Percentiles rank a stretch among this genome's conserved stretches.
These are phyloP conservation scores for Magallana nippona DNA, from an alignment of 2,888 invertebrate genomes.

Conservation along the genomic window DNA sequence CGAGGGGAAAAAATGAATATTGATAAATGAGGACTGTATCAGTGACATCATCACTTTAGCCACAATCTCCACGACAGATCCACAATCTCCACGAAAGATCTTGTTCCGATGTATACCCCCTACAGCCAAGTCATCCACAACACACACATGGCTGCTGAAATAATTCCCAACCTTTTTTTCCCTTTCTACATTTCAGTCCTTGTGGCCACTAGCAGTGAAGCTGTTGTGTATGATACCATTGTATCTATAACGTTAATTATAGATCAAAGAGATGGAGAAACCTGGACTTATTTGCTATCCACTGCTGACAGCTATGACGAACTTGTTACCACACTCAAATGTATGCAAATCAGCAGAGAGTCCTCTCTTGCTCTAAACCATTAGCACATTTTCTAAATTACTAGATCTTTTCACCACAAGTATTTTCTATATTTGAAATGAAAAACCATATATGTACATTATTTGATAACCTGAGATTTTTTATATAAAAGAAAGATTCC, in stretches of 20 bases:
- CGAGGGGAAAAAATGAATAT: too few relatives aligned
- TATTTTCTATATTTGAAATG: too few relatives aligned
- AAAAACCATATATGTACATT: too few relatives aligned
- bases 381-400: too few relatives aligned
- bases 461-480: too few relatives aligned
- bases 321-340: background rate
- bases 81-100: too few relatives aligned
- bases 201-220: conserved; percentile 1
- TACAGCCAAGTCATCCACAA: background rate
- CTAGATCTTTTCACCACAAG: too few relatives aligned
- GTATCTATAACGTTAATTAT: conserved; percentile 1
- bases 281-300: background rate
- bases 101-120: too few relatives aligned
- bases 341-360: background rate
- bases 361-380: background rate
- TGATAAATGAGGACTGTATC: too few relatives aligned
- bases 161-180: background rate
- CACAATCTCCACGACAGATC: too few relatives aligned
- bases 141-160: background rate
- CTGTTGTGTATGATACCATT: background rate
- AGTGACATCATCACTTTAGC: too few relatives aligned
- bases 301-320: background rate
- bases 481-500: too few relatives aligned
- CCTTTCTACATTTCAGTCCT: background rate
- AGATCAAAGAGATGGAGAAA: background rate